Percentiles rank a stretch among this genome's conserved stretches.
These are phyloP conservation scores for Pipra filicauda DNA, from an alignment of 2,113 vertebrate species.

Conservation along the genomic window DNA sequence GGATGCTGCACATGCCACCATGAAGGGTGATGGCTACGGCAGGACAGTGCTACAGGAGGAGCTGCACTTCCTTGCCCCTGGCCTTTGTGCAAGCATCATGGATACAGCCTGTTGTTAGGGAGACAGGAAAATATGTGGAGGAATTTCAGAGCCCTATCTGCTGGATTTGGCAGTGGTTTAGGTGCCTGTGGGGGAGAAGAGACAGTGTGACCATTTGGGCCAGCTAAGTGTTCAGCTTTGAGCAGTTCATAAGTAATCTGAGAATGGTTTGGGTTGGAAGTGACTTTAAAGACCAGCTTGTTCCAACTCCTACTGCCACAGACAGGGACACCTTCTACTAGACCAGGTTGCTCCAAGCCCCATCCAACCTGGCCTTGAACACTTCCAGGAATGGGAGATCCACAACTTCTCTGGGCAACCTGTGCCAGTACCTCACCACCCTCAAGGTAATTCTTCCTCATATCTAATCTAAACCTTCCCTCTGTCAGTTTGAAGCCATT, in stretches of 20 bases:
- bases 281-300: background rate
- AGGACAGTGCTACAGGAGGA: background rate
- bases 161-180: background rate
- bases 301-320: background rate
- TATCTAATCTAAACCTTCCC: background rate
- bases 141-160: background rate
- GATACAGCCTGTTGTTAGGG: background rate
- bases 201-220: background rate
- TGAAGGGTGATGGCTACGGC: background rate
- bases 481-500: background rate
- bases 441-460: background rate
- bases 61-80: background rate
- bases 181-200: background rate
- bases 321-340: background rate
- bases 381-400: background rate
- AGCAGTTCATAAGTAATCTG: background rate
- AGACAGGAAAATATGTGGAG: accelerated
- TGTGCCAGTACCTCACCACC: background rate
- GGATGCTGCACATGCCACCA: background rate
- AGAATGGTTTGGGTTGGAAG: background rate
- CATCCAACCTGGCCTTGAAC: background rate
- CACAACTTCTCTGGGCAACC: background rate
- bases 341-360: background rate
- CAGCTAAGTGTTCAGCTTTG: background rate
- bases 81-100: accelerated